Evolutionary conservation across 2,113 vertebrate species (phyloP), one percentile per base, ranked within the genome.

Genomic region (Struthio camelus): DNA sequence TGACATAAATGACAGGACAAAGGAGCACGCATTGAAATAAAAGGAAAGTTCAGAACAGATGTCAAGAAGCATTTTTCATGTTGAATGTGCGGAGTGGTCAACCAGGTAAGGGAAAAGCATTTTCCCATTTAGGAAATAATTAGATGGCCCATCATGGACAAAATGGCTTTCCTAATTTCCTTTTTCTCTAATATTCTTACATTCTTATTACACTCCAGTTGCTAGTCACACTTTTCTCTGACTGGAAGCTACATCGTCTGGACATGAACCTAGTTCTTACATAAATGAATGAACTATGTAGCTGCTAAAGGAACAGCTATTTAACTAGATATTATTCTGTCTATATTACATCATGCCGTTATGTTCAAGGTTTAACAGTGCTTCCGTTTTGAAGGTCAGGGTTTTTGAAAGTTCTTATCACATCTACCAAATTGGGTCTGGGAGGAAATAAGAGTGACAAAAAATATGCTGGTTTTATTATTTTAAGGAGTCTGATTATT

Each of bases 31-130:
- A 67, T 65, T 82, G 81, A 94, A 96, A 90, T 85, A 58, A 94
- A 82, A 97, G 53, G 87, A 96, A 97, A 98, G 98, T 97, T 91
- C 84, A 87, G 91, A 98, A 86, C 93, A 97, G 96, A 97, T 98
- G 98, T 94, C 86, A 95, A 90, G 89, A 96, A 92, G 40, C 38
- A 58, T 89, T 92, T 90, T 93, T 85, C 84, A 75, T 92, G 67
- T 59, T 80, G 76, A 93, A 92, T 32, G 23, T 87, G 42, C 93
- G 89, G 56, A 78, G 92, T 96, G 86, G 87, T 85, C 90, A 73
- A 59, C 61, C 44, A 97, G 93, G 95, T 97, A 96, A 76, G 72
- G 90, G 83, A 87, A 96, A 94, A 94, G 66, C 80, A 81, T 94
- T 97, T 95, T 81, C 58, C 66, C 64, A 50, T 93, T 96, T 97